Percentiles rank a stretch among this genome's conserved stretches.
Conservation (phyloP, 2,888 invertebrate species). For the Apeira syringaria region DNA sequence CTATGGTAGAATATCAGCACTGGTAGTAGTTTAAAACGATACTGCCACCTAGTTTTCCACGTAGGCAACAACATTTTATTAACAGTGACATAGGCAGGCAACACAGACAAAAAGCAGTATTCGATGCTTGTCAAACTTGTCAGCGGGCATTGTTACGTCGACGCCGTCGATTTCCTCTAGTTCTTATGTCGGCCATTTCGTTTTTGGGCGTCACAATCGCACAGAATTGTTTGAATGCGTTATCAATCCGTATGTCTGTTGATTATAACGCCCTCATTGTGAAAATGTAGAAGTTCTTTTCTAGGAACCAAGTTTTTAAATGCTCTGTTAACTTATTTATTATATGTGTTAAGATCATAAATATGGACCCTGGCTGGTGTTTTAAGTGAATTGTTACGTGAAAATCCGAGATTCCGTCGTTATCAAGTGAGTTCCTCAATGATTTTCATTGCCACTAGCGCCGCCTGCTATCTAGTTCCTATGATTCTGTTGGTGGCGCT, state of each 20-base stretch:
- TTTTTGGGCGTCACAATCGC: slow-evolving; percentile 66
- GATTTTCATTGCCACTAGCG: slow-evolving; percentile 66
- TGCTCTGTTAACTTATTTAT: neutral
- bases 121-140: no score
- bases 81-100: no score
- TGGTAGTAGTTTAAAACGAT: no score
- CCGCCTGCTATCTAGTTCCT: slow-evolving; percentile 52
- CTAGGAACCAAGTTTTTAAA: slow-evolving; percentile 6
- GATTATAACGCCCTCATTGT: slow-evolving; percentile 75
- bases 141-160: no score
- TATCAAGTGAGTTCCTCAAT: slow-evolving; percentile 23
- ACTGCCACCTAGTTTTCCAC: slow-evolving; percentile 13
- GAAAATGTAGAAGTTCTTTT: slow-evolving; percentile 58
- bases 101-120: no score
- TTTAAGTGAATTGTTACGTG: slow-evolving; percentile 26
- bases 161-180: slow-evolving; percentile 23
- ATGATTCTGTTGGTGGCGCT: slow-evolving; percentile 13
- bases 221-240: slow-evolving; percentile 38
- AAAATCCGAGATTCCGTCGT: slow-evolving; percentile 23
- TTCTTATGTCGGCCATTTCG: slow-evolving; percentile 59
- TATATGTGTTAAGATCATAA: no score
- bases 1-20: no score
- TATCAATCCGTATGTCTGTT: no score
- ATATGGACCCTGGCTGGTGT: neutral
- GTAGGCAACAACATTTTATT: slow-evolving; percentile 9